Conservation (phyloP, 2,888 invertebrate species). For the Acronicta psi region DNA sequence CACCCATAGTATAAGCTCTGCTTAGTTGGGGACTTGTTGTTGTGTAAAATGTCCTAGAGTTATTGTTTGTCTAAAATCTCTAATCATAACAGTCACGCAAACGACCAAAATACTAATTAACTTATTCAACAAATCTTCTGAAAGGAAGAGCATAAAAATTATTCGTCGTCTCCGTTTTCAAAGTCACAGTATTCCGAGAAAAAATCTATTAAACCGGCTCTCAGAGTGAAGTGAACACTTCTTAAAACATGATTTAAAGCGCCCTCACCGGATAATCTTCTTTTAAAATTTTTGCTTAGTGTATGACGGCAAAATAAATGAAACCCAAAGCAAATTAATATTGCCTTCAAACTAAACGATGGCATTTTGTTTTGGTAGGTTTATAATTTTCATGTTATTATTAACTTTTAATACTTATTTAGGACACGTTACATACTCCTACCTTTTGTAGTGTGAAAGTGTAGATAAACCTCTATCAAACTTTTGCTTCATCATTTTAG, state of each 20-base stretch:
- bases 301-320: background rate
- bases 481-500: conserved; percentile 48
- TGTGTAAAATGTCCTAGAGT: too few relatives aligned
- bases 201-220: conserved; percentile 1
- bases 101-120: too few relatives aligned
- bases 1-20: too few relatives aligned
- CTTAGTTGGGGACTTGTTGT: too few relatives aligned
- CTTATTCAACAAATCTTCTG: too few relatives aligned
- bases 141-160: background rate
- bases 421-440: conserved; percentile 28
- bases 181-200: background rate
- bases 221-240: conserved; percentile 1
- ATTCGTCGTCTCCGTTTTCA: background rate
- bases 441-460: conserved; percentile 47
- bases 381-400: conserved; percentile 29
- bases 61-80: too few relatives aligned
- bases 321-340: background rate
- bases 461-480: conserved; percentile 52
- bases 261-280: background rate
- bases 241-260: background rate
- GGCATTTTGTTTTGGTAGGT: background rate
- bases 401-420: conserved; percentile 50
- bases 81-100: too few relatives aligned
- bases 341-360: background rate
- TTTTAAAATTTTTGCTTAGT: conserved; percentile 1